Base-by-base conservation (phyloP, 2,888 invertebrate species). In the Tuberolachnus salignus region DNA sequence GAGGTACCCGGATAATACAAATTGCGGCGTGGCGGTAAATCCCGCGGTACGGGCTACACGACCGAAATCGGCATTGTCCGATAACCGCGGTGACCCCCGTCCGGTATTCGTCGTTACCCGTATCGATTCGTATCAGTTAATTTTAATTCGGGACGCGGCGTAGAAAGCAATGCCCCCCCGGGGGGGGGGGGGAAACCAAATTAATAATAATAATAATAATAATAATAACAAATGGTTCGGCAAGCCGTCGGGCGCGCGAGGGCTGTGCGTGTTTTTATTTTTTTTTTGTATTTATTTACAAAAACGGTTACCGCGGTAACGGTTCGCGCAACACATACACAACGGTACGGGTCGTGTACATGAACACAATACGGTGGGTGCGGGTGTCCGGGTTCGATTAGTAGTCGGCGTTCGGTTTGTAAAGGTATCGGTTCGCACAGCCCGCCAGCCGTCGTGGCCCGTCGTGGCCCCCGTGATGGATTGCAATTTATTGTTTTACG, bases 361-460 rank as follows among this genome's bases (percentile, higher is more conserved):
- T 42, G n/a, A n/a, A n/a, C n/a, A n/a, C n/a, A n/a, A n/a, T n/a
- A n/a, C n/a, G n/a, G n/a, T n/a, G n/a, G n/a, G n/a, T n/a, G n/a
- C n/a, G n/a, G n/a, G n/a, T n/a, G n/a, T n/a, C n/a, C n/a, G 73
- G 51, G 73, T 73, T 73, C 63, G 61, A 73, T 63, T 14, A 14
- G 34, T 34, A 4, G 34, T 13, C 9, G 16, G 14, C 14, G 14
- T 6, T 26, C 8, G 1, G 13, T n/a, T 19, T n/a, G 1, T 1
- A 8, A n/a, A n/a, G 11, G 21, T n/a, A 6, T 42, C 2, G 0
- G 34, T 2, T 2, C 1, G 6, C 34, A 10, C 34, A 13, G 9
- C 1, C 34, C 13, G 16, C 23, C 46, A 49, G 19, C 49, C 72
- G 14, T 0, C 42, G 4, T 6, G 1, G 9, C 10, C 4, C 11